These are phyloP conservation scores for Diplodus sargus DNA, from an alignment of 2,797 vertebrate species.

Conservation along the genomic window DNA sequence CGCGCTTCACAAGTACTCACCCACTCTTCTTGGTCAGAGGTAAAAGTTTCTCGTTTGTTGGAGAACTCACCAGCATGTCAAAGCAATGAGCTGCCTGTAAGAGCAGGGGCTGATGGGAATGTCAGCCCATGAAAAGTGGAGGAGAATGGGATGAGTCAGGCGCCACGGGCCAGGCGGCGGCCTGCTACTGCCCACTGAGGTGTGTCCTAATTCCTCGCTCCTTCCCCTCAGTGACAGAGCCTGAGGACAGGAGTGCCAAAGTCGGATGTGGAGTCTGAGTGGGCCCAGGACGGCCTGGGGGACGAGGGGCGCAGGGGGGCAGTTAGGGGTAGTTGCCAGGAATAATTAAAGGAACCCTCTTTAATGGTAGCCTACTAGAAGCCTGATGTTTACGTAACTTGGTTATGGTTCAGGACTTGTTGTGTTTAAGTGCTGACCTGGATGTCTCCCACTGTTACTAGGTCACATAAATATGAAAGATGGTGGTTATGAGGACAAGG, in stretches of 20 bases:
- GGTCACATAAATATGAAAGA: conserved; percentile 44
- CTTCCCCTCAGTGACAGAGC: conserved; percentile 57
- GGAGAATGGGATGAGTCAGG: conserved; percentile 75
- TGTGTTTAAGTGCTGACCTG: conserved; percentile 51
- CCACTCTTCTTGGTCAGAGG: conserved; percentile 63
- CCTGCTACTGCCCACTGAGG: conserved; percentile 71
- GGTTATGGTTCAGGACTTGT: conserved; percentile 10
- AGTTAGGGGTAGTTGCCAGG: conserved; percentile 49
- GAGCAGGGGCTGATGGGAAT: conserved; percentile 76
- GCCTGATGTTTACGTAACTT: conserved; percentile 68
- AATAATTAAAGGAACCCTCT: conserved; percentile 62
- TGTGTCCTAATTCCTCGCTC: conserved; percentile 71
- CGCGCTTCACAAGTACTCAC: conserved; percentile 41
- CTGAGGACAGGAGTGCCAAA: conserved; percentile 41
- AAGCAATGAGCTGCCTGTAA: conserved; percentile 71
- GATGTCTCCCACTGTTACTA: conserved; percentile 38
- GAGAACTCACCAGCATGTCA: conserved; percentile 76
- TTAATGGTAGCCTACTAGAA: conserved; percentile 49
- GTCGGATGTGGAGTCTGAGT: conserved; percentile 43
- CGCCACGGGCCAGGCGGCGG: conserved; percentile 52
- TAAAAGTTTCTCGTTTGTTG: conserved; percentile 62
- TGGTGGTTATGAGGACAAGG: neutral
- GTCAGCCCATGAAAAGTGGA: conserved; percentile 73
- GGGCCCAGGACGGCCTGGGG: conserved; percentile 35
- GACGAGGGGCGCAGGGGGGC: neutral